A percentile compares a stretch with the other conserved stretches of the same genome.
Conservation (phyloP, 2,797 vertebrate genomes). For the Garrulus glandarius region DNA sequence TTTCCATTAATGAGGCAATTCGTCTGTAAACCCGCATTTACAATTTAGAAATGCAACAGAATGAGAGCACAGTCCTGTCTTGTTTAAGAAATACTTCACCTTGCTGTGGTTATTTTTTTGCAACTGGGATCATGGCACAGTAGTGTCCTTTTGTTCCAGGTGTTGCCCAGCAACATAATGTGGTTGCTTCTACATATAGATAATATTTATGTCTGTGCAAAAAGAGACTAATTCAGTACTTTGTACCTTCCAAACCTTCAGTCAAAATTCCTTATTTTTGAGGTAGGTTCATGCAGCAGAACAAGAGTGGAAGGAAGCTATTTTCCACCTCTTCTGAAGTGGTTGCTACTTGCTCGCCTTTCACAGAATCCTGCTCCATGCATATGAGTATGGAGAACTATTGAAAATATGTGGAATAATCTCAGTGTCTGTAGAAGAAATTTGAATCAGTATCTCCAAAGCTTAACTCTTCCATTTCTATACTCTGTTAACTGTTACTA, state of each 20-base stretch:
- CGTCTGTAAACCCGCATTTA: neutral
- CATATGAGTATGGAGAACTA: neutral
- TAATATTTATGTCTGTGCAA: neutral
- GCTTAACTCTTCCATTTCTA: neutral
- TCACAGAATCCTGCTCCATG: neutral
- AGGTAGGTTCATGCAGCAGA: neutral
- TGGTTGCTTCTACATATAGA: neutral
- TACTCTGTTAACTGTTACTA: neutral
- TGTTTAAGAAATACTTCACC: neutral
- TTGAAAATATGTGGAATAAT: neutral
- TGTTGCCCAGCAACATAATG: neutral
- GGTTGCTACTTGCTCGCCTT: neutral
- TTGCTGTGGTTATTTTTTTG: neutral
- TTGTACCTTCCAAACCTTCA: neutral
- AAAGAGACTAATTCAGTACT: neutral
- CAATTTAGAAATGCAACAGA: neutral
- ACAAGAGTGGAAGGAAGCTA: neutral
- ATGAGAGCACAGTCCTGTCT: neutral
- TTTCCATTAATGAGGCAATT: neutral
- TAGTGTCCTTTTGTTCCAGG: neutral
- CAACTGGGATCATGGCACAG: neutral
- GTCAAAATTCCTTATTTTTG: neutral
- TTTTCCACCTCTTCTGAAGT: neutral
- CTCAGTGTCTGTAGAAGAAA: neutral
- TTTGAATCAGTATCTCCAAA: neutral